These are phyloP conservation scores for Perca fluviatilis DNA, from an alignment of 2,113 vertebrate species.

Conservation along the genomic window DNA sequence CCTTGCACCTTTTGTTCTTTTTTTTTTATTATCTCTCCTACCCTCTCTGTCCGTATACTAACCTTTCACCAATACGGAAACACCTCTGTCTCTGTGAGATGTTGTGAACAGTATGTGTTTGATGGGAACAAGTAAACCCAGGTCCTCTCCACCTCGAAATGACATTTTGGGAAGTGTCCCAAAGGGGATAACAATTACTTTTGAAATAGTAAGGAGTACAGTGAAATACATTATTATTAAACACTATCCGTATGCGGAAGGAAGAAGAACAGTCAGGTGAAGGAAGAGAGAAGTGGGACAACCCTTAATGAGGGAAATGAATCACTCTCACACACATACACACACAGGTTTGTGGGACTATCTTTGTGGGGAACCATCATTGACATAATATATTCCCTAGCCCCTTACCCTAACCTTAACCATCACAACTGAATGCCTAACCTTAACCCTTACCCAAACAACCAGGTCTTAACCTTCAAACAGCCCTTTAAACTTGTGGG, in stretches of 20 bases:
- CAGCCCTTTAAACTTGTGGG: too few relatives aligned
- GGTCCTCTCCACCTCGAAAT: too few relatives aligned
- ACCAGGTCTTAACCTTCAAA: too few relatives aligned
- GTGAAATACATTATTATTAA: background rate
- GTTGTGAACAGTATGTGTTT: background rate
- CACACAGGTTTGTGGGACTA: background rate
- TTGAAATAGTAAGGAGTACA: background rate
- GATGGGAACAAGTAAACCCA: background rate
- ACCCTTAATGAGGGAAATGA: constrained; percentile 52
- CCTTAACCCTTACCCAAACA: too few relatives aligned
- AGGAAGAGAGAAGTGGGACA: constrained; percentile 48
- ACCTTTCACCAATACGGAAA: background rate
- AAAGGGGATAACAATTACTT: background rate
- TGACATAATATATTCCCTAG: too few relatives aligned
- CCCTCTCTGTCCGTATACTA: background rate
- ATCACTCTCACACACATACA: constrained; percentile 21
- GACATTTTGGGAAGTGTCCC: background rate
- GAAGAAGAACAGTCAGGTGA: constrained; percentile 36
- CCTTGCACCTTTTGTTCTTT: background rate
- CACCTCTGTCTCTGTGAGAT: background rate
- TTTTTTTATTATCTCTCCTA: background rate
- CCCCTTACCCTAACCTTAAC: too few relatives aligned
- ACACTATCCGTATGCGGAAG: background rate
- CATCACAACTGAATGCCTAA: too few relatives aligned
- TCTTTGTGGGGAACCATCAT: too few relatives aligned